Evolutionary conservation across 1,140 invertebrate species (phyloP).

Genomic region (Phenacoccus solenopsis): DNA sequence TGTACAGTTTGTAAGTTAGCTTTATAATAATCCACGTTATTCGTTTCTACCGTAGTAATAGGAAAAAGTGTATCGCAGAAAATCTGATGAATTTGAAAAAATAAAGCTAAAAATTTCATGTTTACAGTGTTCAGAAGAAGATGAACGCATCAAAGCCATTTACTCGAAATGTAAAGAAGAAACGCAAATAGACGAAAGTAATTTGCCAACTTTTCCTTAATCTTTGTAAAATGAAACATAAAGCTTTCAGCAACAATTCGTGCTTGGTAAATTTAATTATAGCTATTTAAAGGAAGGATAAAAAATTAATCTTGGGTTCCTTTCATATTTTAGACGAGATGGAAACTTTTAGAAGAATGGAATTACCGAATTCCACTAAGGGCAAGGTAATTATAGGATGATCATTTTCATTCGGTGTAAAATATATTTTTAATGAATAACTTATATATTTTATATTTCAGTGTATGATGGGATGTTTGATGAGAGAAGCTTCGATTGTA

Average conservation of each 20-base stretch:
- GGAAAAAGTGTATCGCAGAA: no score
- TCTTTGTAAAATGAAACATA: not conserved
- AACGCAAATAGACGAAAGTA: slow-evolving; percentile 12
- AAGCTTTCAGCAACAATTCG: not conserved
- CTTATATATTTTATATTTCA: slow-evolving; percentile 10
- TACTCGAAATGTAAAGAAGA: slow-evolving; percentile 11
- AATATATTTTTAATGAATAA: not conserved
- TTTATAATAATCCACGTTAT: no score
- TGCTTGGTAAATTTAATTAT: slow-evolving; percentile 3
- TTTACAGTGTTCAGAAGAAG: slow-evolving; percentile 4
- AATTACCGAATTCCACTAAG: slow-evolving; percentile 1
- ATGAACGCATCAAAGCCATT: slow-evolving; percentile 6
- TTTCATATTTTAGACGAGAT: slow-evolving; percentile 9
- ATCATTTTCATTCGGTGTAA: not conserved
- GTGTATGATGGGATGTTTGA: slow-evolving; percentile 25
- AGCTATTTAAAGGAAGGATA: no score
- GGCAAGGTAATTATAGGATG: not conserved
- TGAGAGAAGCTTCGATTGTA: slow-evolving; percentile 24
- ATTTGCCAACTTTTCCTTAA: not conserved
- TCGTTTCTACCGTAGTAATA: no score
- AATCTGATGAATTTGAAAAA: no score
- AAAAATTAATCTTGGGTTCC: slow-evolving; percentile 9
- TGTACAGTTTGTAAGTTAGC: no score
- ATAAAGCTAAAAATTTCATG: not conserved
- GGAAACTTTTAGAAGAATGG: slow-evolving; percentile 10